Percentiles rank a stretch among this genome's conserved stretches.
phyloP scores from a whole-genome alignment of 2,797 vertebrate genomes.

The Hippoglossus hippoglossus region DNA sequence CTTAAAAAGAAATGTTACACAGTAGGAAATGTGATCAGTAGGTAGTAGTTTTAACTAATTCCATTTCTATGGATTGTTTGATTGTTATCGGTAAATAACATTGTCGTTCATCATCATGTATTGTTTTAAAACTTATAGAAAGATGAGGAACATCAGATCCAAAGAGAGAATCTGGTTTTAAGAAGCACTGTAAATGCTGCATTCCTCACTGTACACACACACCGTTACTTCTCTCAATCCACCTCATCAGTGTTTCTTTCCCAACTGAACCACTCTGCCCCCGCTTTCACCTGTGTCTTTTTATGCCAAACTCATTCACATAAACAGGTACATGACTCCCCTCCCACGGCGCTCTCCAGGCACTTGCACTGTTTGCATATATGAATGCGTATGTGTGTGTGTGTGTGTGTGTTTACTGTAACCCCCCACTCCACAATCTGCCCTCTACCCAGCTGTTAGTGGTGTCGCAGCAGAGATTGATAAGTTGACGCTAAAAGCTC shows the following conservation, averaged over 20 bases:
- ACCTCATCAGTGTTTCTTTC: conserved; percentile 13
- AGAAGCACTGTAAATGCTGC: neutral
- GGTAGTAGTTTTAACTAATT: neutral
- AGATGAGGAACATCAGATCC: neutral
- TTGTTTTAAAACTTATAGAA: neutral
- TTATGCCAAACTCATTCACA: conserved; percentile 42
- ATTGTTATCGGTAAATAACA: too few relatives aligned
- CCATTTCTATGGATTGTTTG: too few relatives aligned
- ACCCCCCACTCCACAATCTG: conserved; percentile 26
- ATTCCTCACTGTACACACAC: conserved; percentile 1
- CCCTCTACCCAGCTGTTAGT: conserved; percentile 69
- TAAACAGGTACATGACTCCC: conserved; percentile 47
- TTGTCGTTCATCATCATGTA: neutral
- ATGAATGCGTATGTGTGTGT: conserved; percentile 10
- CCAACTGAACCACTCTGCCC: conserved; percentile 19
- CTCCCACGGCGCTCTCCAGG: conserved; percentile 45
- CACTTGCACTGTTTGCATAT: conserved; percentile 18
- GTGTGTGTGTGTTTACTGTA: conserved; percentile 28
- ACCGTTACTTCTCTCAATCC: neutral
- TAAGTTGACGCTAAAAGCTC: conserved; percentile 75
- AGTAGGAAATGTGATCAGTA: neutral
- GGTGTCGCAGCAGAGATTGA: conserved; percentile 71
- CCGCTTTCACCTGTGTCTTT: conserved; percentile 42
- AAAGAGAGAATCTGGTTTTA: neutral
- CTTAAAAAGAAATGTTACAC: too few relatives aligned